Conservation (phyloP, 2,797 vertebrate genomes). For the Falco rusticolus region DNA sequence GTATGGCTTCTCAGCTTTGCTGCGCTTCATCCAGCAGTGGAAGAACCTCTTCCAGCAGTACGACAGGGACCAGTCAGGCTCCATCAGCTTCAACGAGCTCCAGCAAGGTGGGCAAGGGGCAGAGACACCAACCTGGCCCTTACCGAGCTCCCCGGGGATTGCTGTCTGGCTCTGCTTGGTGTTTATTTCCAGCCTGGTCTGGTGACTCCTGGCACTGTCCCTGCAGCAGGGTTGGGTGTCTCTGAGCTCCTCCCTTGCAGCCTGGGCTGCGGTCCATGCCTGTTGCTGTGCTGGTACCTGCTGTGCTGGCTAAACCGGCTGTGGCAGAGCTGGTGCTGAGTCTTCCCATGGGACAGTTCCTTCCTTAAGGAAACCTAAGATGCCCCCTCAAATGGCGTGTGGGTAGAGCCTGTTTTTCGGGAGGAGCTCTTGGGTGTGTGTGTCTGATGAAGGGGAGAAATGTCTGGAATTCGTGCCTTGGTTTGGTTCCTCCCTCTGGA, state of each 20-base stretch:
- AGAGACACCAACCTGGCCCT: neutral
- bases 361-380: neutral
- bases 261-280: neutral
- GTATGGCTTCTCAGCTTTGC: conserved; percentile 90
- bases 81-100: conserved; percentile 86
- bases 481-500: neutral
- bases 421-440: neutral
- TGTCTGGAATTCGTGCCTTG: neutral
- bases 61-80: conserved; percentile 89
- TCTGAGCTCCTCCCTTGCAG: neutral
- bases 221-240: neutral
- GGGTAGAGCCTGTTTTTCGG: neutral
- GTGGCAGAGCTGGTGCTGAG: neutral
- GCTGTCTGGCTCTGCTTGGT: neutral
- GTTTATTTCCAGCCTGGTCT: accelerated
- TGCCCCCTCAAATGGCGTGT: accelerated
- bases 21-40: conserved; percentile 93
- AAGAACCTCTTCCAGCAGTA: conserved; percentile 91
- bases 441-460: neutral
- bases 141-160: accelerated
- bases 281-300: accelerated
- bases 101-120: conserved; percentile 86
- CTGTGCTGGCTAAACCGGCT: neutral
- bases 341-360: neutral
- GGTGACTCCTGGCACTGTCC: accelerated